A percentile compares a stretch with the other conserved stretches of the same genome.
Evolutionary conservation across 2,888 invertebrate species (phyloP).

Genomic region (Hesperia comma): DNA sequence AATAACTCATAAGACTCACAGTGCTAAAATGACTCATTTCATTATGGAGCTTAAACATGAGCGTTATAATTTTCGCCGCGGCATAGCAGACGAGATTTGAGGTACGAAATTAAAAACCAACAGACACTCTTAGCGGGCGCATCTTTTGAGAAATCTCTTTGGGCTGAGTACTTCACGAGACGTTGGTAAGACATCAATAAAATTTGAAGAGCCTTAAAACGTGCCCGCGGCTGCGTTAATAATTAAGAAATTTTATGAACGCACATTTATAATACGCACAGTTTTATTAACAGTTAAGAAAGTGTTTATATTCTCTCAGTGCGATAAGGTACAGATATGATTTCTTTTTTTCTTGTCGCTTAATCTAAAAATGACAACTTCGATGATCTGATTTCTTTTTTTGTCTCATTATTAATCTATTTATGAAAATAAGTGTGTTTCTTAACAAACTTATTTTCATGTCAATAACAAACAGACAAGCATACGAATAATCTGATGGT

Average conservation of each 20-base stretch:
- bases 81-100: conserved; percentile 46
- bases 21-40: conserved; percentile 27
- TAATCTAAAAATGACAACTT: no score
- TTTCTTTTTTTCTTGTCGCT: neutral
- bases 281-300: conserved; percentile 6
- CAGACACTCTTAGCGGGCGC: conserved; percentile 44
- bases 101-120: conserved; percentile 58
- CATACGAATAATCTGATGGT: no score
- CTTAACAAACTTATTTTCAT: no score
- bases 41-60: conserved; percentile 35
- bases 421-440: no score
- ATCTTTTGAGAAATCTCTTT: conserved; percentile 41
- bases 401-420: no score
- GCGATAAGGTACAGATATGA: neutral
- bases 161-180: conserved; percentile 41
- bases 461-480: no score
- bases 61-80: conserved; percentile 41
- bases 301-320: neutral
- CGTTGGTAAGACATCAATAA: conserved; percentile 43
- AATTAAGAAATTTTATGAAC: conserved; percentile 29
- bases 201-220: conserved; percentile 30
- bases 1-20: neutral
- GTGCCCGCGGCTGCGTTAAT: conserved; percentile 20
- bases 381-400: no score
- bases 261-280: conserved; percentile 20